Evolutionary conservation across 2,797 vertebrate species (phyloP), one percentile per base, ranked within the genome.

Genomic region (Anniella stebbinsi): DNA sequence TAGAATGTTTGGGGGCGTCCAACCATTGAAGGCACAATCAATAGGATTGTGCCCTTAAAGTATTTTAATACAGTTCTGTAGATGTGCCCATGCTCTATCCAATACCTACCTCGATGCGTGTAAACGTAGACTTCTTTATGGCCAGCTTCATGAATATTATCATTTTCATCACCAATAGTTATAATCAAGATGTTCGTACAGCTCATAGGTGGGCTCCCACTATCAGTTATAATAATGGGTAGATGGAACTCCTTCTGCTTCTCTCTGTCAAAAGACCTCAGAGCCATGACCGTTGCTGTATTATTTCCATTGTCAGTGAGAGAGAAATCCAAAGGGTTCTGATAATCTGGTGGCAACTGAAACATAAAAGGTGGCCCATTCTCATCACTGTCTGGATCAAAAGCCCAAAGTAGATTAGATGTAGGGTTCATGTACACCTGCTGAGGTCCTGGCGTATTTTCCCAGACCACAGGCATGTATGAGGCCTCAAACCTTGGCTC

Each of bases 321-420:
- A 94, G 97, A 97, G 95, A 99, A 99, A 92, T 98, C 98, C 15
- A 97, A 97, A 95, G 96, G 96, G 90, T 98, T 97, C 84, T 96
- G 97, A 94, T 97, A 97, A 89, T 97, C 97, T 0, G 95, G 60
- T 1, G 98, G 96, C 80, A 98, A 91, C 0, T 95, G 95, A 92
- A 98, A 98, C 30, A 93, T 96, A 93, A 99, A 98, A 0, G 98
- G 98, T 0, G 97, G 95, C 0, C 98, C 98, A 0, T 99, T 98
- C 70, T 98, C 98, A 0, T 96, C 92, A 33, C 97, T 94, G 88
- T 99, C 98, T 0, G 84, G 96, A 95, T 99, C 98, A 80, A 98
- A 93, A 0, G 96, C 98, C 63, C 95, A 93, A 33, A 99, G 95
- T 38, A 99, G 95, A 17, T 95, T 96, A 0, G 98, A 99, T 0